Base-by-base conservation (phyloP, 1,140 invertebrate species). In the Caerostris extrusa region DNA sequence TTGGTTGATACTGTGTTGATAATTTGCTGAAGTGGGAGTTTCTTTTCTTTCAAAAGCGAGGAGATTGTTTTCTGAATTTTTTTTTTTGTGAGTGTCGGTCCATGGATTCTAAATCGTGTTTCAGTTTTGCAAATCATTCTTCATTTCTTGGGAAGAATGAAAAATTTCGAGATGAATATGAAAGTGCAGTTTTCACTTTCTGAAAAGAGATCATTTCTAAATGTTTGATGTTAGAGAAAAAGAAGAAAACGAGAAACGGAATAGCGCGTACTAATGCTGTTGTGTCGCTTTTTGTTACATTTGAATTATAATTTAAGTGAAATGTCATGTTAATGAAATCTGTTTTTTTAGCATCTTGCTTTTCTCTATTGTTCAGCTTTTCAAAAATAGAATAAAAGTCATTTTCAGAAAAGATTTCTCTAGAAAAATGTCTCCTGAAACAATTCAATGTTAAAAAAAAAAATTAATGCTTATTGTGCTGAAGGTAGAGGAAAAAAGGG, bases 1-100 rank as follows among this genome's bases (percentile, higher is more conserved):
- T 56, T 14, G 34, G 86, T 88, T 88, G 86, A 88, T 88, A 55
- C 86, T 34, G 57, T 88, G 86, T 88, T 88, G 58, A 88, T 88
- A 88, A 88, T 88, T 88, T 88, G 86, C 86, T 88, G 86, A 88
- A 88, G 86, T 88, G 61, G 86, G 61, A 67, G 58, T 88, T 88
- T 88, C 86, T 88, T 88, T 88, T 88, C 86, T 88, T 58, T 56
- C 60, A 67, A 58, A 88, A 58, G 55, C 86, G 61, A 50, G 86
- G 67, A n/a, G 34, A 88, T 88, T 88, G 57, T 60, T 57, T 7
- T 57, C 57, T 2, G 0, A 0, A 19, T 88, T 67, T 55, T 88
- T 55, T 17, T 14, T 12, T 88, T 12, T 61, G 57, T 53, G 17
- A 34, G 7, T 34, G 34, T 34, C 34, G 34, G 34, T 34, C 34